A percentile compares a stretch with the other conserved stretches of the same genome.
phyloP scores from a whole-genome alignment of 1,140 invertebrate genomes.

The Drosophila murphyi region DNA sequence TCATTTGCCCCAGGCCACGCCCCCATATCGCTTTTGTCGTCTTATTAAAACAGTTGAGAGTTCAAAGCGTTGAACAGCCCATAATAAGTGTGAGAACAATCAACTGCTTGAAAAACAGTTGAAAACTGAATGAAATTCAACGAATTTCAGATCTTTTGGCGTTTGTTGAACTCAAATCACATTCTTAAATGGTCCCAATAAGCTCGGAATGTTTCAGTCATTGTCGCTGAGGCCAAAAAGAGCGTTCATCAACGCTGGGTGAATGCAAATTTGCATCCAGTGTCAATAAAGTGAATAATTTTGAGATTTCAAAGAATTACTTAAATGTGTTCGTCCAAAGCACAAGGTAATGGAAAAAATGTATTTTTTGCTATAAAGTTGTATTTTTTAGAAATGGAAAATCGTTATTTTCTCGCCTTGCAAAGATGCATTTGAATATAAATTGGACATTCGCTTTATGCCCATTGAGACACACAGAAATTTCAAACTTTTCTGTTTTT shows the following conservation, averaged over 20 bases:
- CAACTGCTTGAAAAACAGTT: conserved; percentile 7
- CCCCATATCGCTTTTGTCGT: conserved; percentile 48
- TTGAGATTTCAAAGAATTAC: not conserved
- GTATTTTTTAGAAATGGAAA: no score
- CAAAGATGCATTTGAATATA: no score
- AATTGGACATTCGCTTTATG: no score
- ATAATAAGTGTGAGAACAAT: conserved; percentile 53
- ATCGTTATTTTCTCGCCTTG: no score
- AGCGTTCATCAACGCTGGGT: conserved; percentile 17
- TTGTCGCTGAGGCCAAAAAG: conserved; percentile 4
- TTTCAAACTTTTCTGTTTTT: no score
- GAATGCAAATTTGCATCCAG: conserved; percentile 6
- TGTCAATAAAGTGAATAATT: conserved; percentile 8
- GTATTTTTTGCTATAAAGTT: no score
- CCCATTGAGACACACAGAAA: no score
- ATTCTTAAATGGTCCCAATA: conserved; percentile 34
- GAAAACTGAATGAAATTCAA: conserved; percentile 45
- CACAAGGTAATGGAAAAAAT: not conserved
- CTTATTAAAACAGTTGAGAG: conserved; percentile 71
- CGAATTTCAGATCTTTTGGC: conserved; percentile 46
- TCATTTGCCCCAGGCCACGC: conserved; percentile 40
- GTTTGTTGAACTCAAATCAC: conserved; percentile 46
- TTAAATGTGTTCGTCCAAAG: not conserved
- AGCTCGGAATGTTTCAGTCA: conserved; percentile 5
- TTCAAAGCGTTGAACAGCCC: conserved; percentile 55